These are phyloP conservation scores for Cryptoprocta ferox DNA, from an alignment of 2,797 vertebrate genomes.

Conservation along the genomic window DNA sequence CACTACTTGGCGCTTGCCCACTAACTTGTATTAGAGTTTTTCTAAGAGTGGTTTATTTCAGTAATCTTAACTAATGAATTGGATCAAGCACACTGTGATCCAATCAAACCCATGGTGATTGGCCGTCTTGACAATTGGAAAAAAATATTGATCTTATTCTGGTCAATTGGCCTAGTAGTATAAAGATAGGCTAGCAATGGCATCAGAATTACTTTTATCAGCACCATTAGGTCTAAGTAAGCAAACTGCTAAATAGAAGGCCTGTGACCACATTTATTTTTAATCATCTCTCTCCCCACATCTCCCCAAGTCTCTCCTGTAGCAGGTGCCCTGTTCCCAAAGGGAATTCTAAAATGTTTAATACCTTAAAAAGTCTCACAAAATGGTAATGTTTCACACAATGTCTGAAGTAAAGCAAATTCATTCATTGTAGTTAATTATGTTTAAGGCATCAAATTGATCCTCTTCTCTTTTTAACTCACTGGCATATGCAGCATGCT, in stretches of 20 bases:
- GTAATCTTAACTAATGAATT: constrained; percentile 69
- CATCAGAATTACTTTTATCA: constrained; percentile 62
- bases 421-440: constrained; percentile 39
- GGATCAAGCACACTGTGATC: constrained; percentile 33
- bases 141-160: constrained; percentile 60
- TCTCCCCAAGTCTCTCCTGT: not conserved
- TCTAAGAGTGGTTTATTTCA: constrained; percentile 57
- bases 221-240: constrained; percentile 42
- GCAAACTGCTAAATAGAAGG: not conserved
- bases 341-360: constrained; percentile 25
- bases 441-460: not conserved
- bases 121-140: constrained; percentile 28
- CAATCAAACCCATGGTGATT: constrained; percentile 35
- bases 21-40: constrained; percentile 51
- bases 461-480: constrained; percentile 42
- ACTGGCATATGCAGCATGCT: not conserved
- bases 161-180: constrained; percentile 38
- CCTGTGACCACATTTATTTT: constrained; percentile 10
- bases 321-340: not conserved
- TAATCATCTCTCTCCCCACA: not conserved
- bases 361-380: not conserved
- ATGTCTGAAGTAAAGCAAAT: constrained; percentile 49
- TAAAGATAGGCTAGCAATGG: constrained; percentile 8
- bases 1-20: not conserved
- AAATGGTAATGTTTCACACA: not conserved